These are phyloP conservation scores for Reticulitermes lucifugus DNA, from an alignment of 2,888 invertebrate species.

Conservation along the genomic window DNA sequence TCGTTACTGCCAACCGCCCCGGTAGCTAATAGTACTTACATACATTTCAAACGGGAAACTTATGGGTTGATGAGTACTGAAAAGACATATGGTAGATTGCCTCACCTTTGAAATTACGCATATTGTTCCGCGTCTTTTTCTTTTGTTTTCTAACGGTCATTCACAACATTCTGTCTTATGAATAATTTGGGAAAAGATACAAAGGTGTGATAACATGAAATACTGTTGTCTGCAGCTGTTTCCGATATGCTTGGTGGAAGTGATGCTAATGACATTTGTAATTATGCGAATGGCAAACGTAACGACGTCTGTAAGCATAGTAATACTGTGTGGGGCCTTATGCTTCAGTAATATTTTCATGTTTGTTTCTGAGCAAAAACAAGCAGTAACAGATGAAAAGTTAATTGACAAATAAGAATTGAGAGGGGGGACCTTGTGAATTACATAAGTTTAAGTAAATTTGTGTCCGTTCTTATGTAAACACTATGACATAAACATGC, in stretches of 20 bases:
- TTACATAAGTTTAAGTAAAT: no score
- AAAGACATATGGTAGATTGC: conserved; percentile 38
- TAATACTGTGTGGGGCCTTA: no score
- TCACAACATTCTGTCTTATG: neutral
- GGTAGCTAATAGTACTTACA: conserved; percentile 32
- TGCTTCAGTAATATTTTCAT: no score
- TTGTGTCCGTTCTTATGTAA: no score
- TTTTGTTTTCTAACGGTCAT: conserved; percentile 10
- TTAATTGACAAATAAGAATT: no score
- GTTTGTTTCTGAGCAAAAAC: no score
- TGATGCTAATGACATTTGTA: conserved; percentile 8
- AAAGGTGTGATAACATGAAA: neutral
- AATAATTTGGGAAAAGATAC: conserved; percentile 1
- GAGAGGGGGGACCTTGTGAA: no score
- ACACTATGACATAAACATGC: no score
- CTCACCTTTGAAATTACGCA: conserved; percentile 8
- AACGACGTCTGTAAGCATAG: neutral
- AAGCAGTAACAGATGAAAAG: no score
- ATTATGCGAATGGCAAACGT: neutral
- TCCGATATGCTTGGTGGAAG: neutral
- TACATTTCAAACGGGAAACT: conserved; percentile 28
- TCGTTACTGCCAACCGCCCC: conserved; percentile 20
- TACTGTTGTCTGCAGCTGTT: neutral
- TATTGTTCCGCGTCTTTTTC: conserved; percentile 7
- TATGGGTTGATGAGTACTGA: conserved; percentile 14